Evolutionary conservation across 2,113 vertebrate genomes (phyloP), one percentile per base, ranked within the genome.

Genomic region (Hippolais icterina): DNA sequence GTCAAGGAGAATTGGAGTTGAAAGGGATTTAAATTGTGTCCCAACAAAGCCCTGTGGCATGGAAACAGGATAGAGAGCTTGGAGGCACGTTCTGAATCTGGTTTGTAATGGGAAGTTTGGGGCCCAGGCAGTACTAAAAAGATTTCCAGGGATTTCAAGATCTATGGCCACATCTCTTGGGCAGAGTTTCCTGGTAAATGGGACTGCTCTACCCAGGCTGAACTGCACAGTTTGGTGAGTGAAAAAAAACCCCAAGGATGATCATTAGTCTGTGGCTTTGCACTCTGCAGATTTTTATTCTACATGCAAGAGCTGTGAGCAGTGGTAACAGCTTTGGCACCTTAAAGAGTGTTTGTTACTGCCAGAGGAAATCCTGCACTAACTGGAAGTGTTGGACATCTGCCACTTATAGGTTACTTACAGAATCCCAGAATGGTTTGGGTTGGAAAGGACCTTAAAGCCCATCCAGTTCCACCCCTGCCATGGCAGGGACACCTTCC

Each of bases 1-100:
- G 93, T 74, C 76, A 91, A 89, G 83, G 87, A 96, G 87, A 89
- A 70, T 29, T 46, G 21, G 28, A 87, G 31, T 92, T 81, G 54
- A 87, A 89, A 96, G 46, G 76, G 53, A 88, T 74, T 90, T 49
- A 72, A 83, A 29, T 29, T 39, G n/a, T 70, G 64, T 89, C 68
- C 60, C 80, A 74, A 59, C 83, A 90, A 92, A 95, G 60, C 50
- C 19, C 52, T 54, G 1, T 22, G 75, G 82, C 53, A 69, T 2
- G 6, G 85, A 57, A 76, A 77, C 49, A 57, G 92, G 46, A 69
- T 0, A 88, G 66, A 94, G 50, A 88, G 66, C n/a, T 85, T 90
- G 82, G 90, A 90, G 72, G n/a, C 4, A 9, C 9, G 0, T 61
- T 92, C 85, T 96, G 90, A 71, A 39, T 79, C 84, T 83, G 75